Percentiles rank a stretch among this genome's conserved stretches.
phyloP scores from a whole-genome alignment of 2,888 invertebrate genomes.

The Acanthosepion esculentum region DNA sequence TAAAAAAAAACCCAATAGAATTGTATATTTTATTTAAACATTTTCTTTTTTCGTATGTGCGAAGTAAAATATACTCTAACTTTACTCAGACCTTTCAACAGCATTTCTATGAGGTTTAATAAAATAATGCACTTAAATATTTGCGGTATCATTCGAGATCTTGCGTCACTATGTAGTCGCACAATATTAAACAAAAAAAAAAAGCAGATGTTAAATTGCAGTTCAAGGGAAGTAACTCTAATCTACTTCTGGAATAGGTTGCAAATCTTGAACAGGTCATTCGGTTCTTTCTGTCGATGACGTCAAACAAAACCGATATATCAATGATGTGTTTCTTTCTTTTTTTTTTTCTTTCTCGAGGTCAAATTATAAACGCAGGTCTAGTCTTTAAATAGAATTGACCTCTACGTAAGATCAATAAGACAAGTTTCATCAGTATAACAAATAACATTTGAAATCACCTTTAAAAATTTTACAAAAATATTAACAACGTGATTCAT shows the following conservation, averaged over 20 bases:
- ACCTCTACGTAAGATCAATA: conserved; percentile 20
- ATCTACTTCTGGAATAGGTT: not conserved
- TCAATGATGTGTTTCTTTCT: not conserved
- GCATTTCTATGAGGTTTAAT: too few species aligned
- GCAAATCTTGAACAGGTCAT: not conserved
- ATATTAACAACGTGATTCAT: not conserved
- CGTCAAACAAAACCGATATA: not conserved
- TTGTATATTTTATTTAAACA: too few species aligned
- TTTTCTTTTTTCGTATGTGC: too few species aligned
- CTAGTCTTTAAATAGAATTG: not conserved
- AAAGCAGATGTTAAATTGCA: not conserved
- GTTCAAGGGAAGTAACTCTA: not conserved
- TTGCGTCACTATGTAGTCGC: too few species aligned
- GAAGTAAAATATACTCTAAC: too few species aligned
- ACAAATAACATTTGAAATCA: not conserved
- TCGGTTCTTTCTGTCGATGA: not conserved
- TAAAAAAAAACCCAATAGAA: not conserved
- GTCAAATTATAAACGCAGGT: not conserved
- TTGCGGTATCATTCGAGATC: too few species aligned
- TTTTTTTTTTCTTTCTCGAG: not conserved
- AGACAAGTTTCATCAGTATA: not conserved
- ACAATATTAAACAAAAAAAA: not conserved
- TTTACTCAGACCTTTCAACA: too few species aligned
- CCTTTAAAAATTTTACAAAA: not conserved
- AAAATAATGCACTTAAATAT: too few species aligned